Percentiles rank a stretch among this genome's conserved stretches.
phyloP scores from a whole-genome alignment of 2,888 invertebrate genomes.

The Gymnosoma rotundatum region DNA sequence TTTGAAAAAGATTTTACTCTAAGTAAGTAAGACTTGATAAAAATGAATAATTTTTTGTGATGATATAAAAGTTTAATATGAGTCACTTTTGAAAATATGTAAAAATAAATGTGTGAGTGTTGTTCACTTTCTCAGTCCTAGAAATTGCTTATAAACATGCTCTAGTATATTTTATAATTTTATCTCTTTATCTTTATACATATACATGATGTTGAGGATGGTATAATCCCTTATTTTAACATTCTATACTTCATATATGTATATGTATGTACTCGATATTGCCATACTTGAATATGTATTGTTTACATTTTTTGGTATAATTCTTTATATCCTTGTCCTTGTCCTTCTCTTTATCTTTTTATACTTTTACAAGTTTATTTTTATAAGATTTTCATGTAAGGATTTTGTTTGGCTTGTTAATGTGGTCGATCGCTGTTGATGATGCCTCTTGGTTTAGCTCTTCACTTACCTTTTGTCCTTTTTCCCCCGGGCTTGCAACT shows the following conservation, averaged over 20 bases:
- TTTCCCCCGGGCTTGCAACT: not conserved
- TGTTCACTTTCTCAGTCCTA: constrained; percentile 23
- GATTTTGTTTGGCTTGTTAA: constrained; percentile 65
- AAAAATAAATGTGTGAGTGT: constrained; percentile 25
- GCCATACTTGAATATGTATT: constrained; percentile 5
- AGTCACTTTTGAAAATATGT: constrained; percentile 11
- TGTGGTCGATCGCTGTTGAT: constrained; percentile 62
- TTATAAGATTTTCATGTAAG: constrained; percentile 47
- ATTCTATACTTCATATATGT: not conserved
- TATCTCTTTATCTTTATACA: not conserved
- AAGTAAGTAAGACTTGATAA: not conserved
- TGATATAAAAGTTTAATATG: constrained; percentile 39
- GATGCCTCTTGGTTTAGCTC: not conserved
- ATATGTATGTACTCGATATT: constrained; percentile 22
- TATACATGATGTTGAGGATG: constrained; percentile 6
- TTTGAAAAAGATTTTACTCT: constrained; percentile 11
- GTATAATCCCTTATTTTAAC: constrained; percentile 51
- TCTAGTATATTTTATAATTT: not conserved
- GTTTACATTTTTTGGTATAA: constrained; percentile 23
- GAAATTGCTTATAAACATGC: not conserved
- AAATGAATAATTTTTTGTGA: constrained; percentile 15
- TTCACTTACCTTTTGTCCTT: not conserved
- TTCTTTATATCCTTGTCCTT: constrained; percentile 29
- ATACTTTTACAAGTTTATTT: constrained; percentile 16
- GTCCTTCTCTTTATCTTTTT: not conserved